phyloP scores from a whole-genome alignment of 2,797 vertebrate species.

The Peromyscus eremicus region DNA sequence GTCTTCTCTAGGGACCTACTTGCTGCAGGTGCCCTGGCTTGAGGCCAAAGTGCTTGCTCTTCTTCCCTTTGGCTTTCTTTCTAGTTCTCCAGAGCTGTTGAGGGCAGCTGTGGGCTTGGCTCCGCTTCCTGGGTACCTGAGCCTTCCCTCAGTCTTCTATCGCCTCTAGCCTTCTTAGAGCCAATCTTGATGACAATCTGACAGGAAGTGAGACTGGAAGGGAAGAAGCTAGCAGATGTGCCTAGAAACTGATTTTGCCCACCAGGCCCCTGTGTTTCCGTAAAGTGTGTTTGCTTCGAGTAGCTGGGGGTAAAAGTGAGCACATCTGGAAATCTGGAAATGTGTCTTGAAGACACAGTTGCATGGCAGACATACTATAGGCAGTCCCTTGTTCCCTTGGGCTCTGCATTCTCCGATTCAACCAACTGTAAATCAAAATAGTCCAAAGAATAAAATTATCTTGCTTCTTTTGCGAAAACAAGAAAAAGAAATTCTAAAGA shows the following conservation, averaged over 20 bases:
- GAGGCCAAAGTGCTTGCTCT: constrained; percentile 15
- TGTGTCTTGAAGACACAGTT: constrained; percentile 42
- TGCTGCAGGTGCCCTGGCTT: constrained; percentile 47
- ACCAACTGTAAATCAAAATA: background rate
- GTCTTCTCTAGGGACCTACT: background rate
- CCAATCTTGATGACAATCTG: background rate
- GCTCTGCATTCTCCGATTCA: background rate
- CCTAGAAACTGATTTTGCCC: constrained; percentile 42
- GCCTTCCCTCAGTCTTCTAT: background rate
- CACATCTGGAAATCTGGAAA: constrained; percentile 29
- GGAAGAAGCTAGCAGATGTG: background rate
- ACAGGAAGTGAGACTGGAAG: background rate
- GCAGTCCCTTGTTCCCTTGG: background rate
- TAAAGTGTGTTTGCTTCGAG: constrained; percentile 25
- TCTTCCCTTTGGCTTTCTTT: constrained; percentile 11
- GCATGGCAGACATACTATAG: background rate
- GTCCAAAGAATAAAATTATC: background rate
- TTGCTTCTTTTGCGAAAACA: background rate
- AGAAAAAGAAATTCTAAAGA: background rate
- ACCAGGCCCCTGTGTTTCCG: background rate
- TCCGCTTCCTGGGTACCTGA: background rate
- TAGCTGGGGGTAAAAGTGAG: background rate
- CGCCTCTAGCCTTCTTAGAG: constrained; percentile 16
- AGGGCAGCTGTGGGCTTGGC: background rate
- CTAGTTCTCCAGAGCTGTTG: constrained; percentile 14